Percentiles rank a stretch among this genome's conserved stretches.
These are phyloP conservation scores for Tokudaia tokunoshimensis DNA, from an alignment of 2,797 vertebrate species.

Conservation along the genomic window DNA sequence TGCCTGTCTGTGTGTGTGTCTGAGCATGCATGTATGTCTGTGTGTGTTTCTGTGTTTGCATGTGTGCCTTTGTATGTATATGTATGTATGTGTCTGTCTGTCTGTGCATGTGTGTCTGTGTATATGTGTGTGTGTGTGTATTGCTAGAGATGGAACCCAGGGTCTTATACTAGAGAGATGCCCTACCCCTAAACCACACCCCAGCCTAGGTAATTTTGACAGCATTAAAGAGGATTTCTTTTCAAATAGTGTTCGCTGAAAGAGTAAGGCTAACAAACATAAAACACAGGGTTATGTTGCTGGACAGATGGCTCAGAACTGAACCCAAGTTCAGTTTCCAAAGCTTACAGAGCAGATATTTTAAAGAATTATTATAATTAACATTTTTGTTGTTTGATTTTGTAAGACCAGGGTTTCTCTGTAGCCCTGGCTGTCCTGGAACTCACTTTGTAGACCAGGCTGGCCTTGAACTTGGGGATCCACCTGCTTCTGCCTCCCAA, in stretches of 20 bases:
- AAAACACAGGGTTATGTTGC: not conserved
- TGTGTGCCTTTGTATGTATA: not conserved
- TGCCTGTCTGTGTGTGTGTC: too few relatives aligned
- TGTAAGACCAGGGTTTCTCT: not conserved
- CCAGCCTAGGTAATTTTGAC: not conserved
- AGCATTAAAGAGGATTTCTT: not conserved
- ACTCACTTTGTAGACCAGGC: not conserved
- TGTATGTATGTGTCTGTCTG: too few relatives aligned
- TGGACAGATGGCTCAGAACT: not conserved
- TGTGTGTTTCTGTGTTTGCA: not conserved
- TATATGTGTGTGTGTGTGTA: not conserved
- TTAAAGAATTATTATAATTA: not conserved
- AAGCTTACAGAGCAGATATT: not conserved
- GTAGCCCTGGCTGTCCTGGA: not conserved
- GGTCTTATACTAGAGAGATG: not conserved
- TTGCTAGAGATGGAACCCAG: not conserved
- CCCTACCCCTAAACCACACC: not conserved
- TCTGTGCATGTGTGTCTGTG: not conserved
- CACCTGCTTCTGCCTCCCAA: not conserved
- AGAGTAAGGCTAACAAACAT: not conserved
- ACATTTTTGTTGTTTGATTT: not conserved
- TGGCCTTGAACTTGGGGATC: not conserved
- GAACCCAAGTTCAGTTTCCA: not conserved
- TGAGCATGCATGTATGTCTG: not conserved
- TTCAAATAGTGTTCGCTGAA: not conserved